These are phyloP conservation scores for Parnassius orleans DNA, from an alignment of 2,888 invertebrate species.

Conservation along the genomic window DNA sequence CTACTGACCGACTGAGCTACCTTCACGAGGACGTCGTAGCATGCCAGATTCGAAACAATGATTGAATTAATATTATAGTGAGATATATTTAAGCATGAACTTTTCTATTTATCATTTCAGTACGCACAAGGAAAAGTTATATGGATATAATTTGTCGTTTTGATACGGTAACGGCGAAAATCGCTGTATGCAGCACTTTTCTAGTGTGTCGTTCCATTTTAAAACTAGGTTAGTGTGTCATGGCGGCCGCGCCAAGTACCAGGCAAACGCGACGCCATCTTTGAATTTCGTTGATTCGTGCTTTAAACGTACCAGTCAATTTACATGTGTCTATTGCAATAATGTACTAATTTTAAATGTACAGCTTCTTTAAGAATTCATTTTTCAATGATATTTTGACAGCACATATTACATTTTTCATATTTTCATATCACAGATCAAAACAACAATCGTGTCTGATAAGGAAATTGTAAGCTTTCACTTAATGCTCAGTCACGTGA, in stretches of 20 bases:
- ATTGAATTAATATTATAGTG: slow-evolving; percentile 17
- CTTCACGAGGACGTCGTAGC: slow-evolving; percentile 31
- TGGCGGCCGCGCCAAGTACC: slow-evolving; percentile 70
- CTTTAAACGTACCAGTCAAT: slow-evolving; percentile 40
- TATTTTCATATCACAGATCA: slow-evolving; percentile 3
- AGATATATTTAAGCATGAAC: background rate
- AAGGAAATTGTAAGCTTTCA: slow-evolving; percentile 57
- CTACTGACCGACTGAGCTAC: slow-evolving; percentile 52
- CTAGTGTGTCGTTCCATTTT: slow-evolving; percentile 76
- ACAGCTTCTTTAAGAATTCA: no score
- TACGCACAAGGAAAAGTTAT: background rate
- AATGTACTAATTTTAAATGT: background rate
- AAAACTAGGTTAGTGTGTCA: slow-evolving; percentile 78
- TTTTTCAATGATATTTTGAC: slow-evolving; percentile 5
- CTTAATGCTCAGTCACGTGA: slow-evolving; percentile 50
- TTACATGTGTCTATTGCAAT: background rate
- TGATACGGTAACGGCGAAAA: slow-evolving; percentile 50
- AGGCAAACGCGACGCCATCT: slow-evolving; percentile 70
- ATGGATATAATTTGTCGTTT: slow-evolving; percentile 42
- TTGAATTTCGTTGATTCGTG: slow-evolving; percentile 69
- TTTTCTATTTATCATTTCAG: background rate
- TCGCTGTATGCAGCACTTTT: slow-evolving; percentile 56
- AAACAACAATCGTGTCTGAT: background rate
- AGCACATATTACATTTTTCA: no score
- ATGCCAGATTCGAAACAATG: slow-evolving; percentile 32